Evolutionary conservation across 2,113 vertebrate species (phyloP).

Genomic region (Mormyrus lacerda): DNA sequence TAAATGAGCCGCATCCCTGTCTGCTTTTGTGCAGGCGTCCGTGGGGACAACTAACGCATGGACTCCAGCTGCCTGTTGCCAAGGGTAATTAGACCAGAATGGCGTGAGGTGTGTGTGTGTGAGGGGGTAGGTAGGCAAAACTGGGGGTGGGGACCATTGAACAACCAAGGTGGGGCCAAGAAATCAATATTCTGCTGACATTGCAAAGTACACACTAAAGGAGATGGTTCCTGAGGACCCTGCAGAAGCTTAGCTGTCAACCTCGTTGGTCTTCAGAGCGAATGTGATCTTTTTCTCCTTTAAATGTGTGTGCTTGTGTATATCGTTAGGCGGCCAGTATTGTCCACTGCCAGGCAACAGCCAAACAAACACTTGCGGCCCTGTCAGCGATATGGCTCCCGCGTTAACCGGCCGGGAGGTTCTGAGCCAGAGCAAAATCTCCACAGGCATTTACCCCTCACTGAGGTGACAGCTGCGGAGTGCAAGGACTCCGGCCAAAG

Average conservation of each 20-base stretch:
- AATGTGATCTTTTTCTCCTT: not conserved
- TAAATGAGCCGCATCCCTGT: conserved; percentile 37
- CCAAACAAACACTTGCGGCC: conserved; percentile 3
- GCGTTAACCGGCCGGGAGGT: not conserved
- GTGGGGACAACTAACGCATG: conserved; percentile 39
- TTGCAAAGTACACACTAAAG: not conserved
- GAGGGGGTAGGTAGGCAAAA: conserved; percentile 57
- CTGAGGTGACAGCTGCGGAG: not conserved
- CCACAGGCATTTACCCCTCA: not conserved
- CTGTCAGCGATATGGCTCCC: not conserved
- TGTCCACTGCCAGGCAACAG: conserved; percentile 3
- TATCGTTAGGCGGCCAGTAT: not conserved
- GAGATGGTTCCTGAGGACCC: not conserved
- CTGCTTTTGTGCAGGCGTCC: conserved; percentile 27
- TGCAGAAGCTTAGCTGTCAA: too few relatives aligned
- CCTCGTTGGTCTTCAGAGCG: not conserved
- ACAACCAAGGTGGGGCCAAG: conserved; percentile 51
- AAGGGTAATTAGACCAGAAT: conserved; percentile 56
- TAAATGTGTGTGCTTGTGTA: not conserved
- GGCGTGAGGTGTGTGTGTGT: conserved; percentile 43
- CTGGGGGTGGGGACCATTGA: conserved; percentile 46
- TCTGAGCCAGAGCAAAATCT: not conserved
- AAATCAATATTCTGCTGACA: conserved; percentile 53
- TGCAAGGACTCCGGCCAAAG: not conserved
- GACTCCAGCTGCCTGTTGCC: conserved; percentile 58